Base-by-base conservation (phyloP, 2,797 vertebrate genomes). In the Gallinago stenura region DNA sequence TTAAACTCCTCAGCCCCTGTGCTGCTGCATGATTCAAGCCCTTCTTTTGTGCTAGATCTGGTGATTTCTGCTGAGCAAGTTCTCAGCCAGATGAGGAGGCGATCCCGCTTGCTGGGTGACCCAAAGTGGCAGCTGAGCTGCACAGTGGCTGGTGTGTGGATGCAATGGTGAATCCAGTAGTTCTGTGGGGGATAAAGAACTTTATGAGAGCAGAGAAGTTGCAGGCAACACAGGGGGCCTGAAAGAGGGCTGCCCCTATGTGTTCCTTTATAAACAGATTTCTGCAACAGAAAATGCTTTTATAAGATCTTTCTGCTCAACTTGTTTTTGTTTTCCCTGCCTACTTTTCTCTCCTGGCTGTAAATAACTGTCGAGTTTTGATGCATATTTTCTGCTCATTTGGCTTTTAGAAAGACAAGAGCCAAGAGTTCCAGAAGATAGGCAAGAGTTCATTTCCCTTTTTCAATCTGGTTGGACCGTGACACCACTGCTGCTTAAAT, bases 101-200 rank as follows among this genome's bases (percentile, higher is more conserved):
- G 1, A 82, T 65, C 19, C 28, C 39, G 7, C 71, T 41, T 73
- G 15, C 46, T 43, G 71, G 16, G 15, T 51, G 43, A 61, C 41
- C 68, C 13, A 4, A 46, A 91, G 37, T 20, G 25, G n/a, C 45
- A 82, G 35, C 46, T 41, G 57, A 41, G 25, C 56, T 61, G n/a
- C 1, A 1, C n/a, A n/a, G 57, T 1, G 0, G 45, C 37, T 61
- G 43, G 10, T n/a, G 22, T 13, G n/a, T 1, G 1, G 15, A 18
- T 48, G 30, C 0, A 0, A 46, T 33, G 26, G n/a, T 46, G 37
- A 57, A 51, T 69, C 45, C 46, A 37, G 16, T 37, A 56, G 33
- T 22, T 71, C 50, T 51, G 15, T 43, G 39, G 13, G 7, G 15
- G 7, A 26, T 35, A 50, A 64, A 68, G 35, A 69, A 64, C 25